Conservation (phyloP, 2,113 vertebrate species). For the Grallaria varia region DNA sequence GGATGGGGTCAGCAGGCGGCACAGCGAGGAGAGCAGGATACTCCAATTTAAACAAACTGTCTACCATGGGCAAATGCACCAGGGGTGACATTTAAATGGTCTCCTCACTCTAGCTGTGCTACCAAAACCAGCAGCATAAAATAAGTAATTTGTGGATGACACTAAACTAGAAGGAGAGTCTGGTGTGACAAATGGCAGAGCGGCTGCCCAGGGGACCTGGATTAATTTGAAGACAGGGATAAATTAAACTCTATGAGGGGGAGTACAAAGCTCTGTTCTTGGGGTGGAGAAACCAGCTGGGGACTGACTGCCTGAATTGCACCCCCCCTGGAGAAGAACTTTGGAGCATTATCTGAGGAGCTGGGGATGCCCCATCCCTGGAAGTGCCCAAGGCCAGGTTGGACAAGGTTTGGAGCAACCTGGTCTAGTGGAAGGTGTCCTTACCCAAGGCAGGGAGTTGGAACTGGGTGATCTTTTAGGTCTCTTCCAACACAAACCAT, state of each 20-base stretch:
- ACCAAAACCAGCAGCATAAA: not conserved
- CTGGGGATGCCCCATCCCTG: not conserved
- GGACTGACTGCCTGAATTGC: rapidly evolving
- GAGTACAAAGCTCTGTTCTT: not conserved
- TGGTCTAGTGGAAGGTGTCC: rapidly evolving
- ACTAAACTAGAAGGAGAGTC: not conserved
- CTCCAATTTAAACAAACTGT: conserved; percentile 22
- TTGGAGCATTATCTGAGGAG: not conserved
- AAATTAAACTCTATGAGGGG: not conserved
- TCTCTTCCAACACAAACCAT: not conserved
- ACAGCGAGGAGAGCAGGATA: not conserved
- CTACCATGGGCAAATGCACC: not conserved
- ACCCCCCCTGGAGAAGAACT: not conserved
- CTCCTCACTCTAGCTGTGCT: not conserved
- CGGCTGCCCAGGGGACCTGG: not conserved
- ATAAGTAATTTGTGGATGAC: conserved; percentile 22
- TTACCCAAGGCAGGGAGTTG: not conserved
- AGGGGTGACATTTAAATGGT: conserved; percentile 7
- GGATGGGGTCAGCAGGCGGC: conserved; percentile 24
- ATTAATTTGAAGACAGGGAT: not conserved
- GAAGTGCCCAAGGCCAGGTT: not conserved
- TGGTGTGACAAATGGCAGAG: not conserved
- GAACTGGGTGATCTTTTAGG: not conserved
- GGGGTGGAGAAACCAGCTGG: not conserved
- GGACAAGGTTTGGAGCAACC: not conserved